Base-by-base conservation (phyloP, 1,140 invertebrate species). In the Goniozus legneri region DNA sequence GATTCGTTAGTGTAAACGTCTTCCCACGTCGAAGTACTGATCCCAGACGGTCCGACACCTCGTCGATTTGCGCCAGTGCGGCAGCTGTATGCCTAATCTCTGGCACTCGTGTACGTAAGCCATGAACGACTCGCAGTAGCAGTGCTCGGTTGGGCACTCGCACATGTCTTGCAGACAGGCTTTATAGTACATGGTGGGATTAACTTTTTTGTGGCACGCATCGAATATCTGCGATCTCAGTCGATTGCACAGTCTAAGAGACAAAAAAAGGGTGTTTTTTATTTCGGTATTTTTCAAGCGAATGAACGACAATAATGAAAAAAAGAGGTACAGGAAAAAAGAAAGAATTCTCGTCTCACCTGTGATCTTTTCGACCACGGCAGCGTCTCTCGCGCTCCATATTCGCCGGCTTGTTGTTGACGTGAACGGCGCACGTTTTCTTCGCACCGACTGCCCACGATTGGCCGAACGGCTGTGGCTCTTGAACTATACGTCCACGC, bases 111-210 rank as follows among this genome's bases (percentile, higher is more conserved):
- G 83, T 3, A 87, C 87, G 67, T 95, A 96, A 0, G 92, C 92
- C 42, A 85, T 84, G 51, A 95, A 84, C 36, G 89, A 88, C 58
- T 94, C 91, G 69, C 93, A 96, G 65, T 92, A 89, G 64, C 92
- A 95, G 45, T 82, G 77, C 27, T 80, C 76, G n/a, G 79, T 78
- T 1, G 86, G 84, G 76, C 93, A 96, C 63, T 93, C 89, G 68
- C 92, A 94, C 76, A 94, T 92, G 69, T 96, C 93, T 63, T 89
- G 79, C 46, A 88, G 80, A 71, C 93, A 97, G 0, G 92, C 88
- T 72, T 85, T 87, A 60, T 86, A 87, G 66, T 91, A 94, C 65
- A 89, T 86, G 35, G 80, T 77, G 22, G 84, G 82, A 65, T 88
- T 89, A 34, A 93, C 80, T 57, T 84, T 84, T 49, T 80, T 82